Conservation (phyloP, 1,140 invertebrate species). For the Drosophila melanogaster region DNA sequence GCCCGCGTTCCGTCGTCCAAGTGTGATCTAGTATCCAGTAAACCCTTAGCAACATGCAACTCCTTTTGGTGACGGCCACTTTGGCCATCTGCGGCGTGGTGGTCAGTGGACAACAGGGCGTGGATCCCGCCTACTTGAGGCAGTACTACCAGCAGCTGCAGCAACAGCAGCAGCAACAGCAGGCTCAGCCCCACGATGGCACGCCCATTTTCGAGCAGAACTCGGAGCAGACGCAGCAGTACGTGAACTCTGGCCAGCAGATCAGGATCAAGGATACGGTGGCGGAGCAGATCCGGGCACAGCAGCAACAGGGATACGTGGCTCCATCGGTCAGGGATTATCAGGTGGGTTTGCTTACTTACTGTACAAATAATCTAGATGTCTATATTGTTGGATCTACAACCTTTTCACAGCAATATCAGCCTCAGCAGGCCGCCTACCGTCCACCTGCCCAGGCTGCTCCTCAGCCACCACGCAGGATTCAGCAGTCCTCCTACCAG, state of each 20-base stretch:
- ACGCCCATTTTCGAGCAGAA: slow-evolving; percentile 84
- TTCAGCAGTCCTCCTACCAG: slow-evolving; percentile 59
- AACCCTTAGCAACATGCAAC: slow-evolving; percentile 54
- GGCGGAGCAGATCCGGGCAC: slow-evolving; percentile 75
- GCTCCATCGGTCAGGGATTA: slow-evolving; percentile 77
- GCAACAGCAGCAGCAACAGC: slow-evolving; percentile 67
- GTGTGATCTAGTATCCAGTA: slow-evolving; percentile 33
- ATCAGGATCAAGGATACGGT: slow-evolving; percentile 80
- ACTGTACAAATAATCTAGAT: neutral
- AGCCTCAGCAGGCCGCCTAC: slow-evolving; percentile 72
- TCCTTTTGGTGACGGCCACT: slow-evolving; percentile 71
- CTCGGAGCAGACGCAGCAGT: slow-evolving; percentile 80
- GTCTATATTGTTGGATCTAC: neutral
- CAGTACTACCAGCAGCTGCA: slow-evolving; percentile 83
- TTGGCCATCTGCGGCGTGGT: slow-evolving; percentile 55
- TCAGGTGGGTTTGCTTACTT: slow-evolving; percentile 51
- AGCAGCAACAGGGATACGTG: slow-evolving; percentile 79
- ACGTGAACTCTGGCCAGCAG: slow-evolving; percentile 75
- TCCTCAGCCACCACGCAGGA: slow-evolving; percentile 61
- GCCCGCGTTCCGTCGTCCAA: slow-evolving; percentile 8
- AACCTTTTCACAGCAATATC: slow-evolving; percentile 51
- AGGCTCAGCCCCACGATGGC: slow-evolving; percentile 58
- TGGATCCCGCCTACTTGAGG: slow-evolving; percentile 81
- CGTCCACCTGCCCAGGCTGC: slow-evolving; percentile 63
- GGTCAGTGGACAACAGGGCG: slow-evolving; percentile 64